Evolutionary conservation across 2,888 invertebrate species (phyloP).

Genomic region (Lycia hirtaria): DNA sequence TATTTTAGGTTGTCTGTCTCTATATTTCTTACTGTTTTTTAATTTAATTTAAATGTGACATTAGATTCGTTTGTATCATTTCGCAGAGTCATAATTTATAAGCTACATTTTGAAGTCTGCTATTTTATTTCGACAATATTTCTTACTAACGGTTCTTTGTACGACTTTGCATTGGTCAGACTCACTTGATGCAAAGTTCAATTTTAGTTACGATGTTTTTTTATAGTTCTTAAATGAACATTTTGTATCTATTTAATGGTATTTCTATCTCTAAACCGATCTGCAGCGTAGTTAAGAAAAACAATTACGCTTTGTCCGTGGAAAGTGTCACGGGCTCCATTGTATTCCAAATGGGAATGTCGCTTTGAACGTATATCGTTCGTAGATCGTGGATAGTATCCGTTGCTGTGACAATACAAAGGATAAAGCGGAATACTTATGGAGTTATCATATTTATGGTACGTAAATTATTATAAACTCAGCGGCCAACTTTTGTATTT

Average conservation of each 20-base stretch:
- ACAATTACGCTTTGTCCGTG: slow-evolving; percentile 36
- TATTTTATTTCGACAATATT: too few species aligned
- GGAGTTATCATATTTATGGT: background rate
- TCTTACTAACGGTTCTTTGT: too few species aligned
- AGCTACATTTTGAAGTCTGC: too few species aligned
- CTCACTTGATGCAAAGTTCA: too few species aligned
- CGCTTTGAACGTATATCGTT: slow-evolving; percentile 27
- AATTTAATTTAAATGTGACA: too few species aligned
- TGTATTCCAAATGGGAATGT: slow-evolving; percentile 37
- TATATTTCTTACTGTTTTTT: too few species aligned
- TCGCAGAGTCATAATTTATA: too few species aligned
- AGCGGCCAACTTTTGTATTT: too few species aligned
- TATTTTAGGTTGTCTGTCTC: too few species aligned
- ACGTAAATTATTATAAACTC: too few species aligned
- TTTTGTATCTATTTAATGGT: background rate
- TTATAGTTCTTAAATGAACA: background rate
- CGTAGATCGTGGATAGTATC: slow-evolving; percentile 24
- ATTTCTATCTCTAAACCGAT: slow-evolving; percentile 22
- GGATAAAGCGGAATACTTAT: background rate
- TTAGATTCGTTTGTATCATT: too few species aligned
- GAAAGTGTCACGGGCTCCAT: slow-evolving; percentile 33
- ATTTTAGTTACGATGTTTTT: background rate
- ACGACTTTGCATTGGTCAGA: too few species aligned
- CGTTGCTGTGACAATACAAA: slow-evolving; percentile 10
- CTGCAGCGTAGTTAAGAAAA: slow-evolving; percentile 28